Conservation (phyloP, 1,140 invertebrate species). For the Lasaia peninsularis region DNA sequence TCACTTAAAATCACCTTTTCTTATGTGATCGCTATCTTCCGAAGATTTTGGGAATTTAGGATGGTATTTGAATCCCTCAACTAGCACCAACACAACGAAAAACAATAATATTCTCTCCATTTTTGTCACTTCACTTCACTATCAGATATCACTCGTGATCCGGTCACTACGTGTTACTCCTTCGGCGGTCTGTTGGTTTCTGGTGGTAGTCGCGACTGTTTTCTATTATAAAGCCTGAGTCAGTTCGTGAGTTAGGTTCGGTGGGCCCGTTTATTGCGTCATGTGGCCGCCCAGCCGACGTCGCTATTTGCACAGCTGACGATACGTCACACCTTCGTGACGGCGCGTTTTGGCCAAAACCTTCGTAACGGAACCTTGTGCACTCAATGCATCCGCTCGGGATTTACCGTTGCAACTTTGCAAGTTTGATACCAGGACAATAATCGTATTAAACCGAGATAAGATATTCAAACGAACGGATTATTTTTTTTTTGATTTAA, state of each 20-base stretch:
- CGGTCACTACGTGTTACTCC: conserved; percentile 47
- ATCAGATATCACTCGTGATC: conserved; percentile 25
- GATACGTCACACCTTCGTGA: conserved; percentile 24
- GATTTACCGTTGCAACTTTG: background rate
- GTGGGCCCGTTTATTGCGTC: conserved; percentile 39
- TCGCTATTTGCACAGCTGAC: conserved; percentile 45
- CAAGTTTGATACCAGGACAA: background rate
- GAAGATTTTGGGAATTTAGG: conserved; percentile 50
- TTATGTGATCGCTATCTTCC: conserved; percentile 40
- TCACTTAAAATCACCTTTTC: conserved; percentile 41
- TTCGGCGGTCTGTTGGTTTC: conserved; percentile 43
- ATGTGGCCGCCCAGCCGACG: conserved; percentile 26
- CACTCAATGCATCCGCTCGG: background rate
- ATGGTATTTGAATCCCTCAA: conserved; percentile 41
- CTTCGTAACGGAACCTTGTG: conserved; percentile 1
- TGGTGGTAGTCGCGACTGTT: conserved; percentile 41
- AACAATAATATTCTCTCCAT: conserved; percentile 51
- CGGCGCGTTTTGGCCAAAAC: background rate
- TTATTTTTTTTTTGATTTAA: background rate
- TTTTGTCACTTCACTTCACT: conserved; percentile 37
- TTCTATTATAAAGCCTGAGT: conserved; percentile 66
- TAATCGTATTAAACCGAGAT: background rate
- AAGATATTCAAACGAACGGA: background rate
- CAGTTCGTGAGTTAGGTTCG: conserved; percentile 34
- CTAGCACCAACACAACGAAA: conserved; percentile 42